phyloP scores from a whole-genome alignment of 1,140 invertebrate genomes.

The Drosophila busckii region DNA sequence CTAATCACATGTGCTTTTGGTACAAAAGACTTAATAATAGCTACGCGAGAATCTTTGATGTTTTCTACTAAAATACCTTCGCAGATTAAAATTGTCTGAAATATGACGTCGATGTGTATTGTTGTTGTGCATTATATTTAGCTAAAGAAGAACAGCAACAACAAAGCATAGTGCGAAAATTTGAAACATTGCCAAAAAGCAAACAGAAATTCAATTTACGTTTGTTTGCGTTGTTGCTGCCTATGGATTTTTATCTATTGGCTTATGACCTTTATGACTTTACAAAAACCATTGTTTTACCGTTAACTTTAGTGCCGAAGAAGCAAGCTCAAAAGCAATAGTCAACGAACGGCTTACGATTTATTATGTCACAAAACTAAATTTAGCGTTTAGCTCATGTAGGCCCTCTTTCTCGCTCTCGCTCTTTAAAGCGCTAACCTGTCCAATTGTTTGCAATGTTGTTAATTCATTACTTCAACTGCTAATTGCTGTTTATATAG shows the following conservation, averaged over 20 bases:
- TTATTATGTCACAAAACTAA: slow-evolving; percentile 72
- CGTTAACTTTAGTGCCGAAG: slow-evolving; percentile 18
- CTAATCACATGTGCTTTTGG: too few species aligned
- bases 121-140: slow-evolving; percentile 46
- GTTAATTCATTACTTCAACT: slow-evolving; percentile 17
- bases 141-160: slow-evolving; percentile 28
- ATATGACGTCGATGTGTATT: slow-evolving; percentile 49
- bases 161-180: slow-evolving; percentile 43
- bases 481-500: slow-evolving; percentile 26
- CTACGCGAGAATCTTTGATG: too few species aligned
- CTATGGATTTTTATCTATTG: neutral
- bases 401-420: slow-evolving; percentile 17
- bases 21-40: too few species aligned
- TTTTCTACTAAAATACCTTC: slow-evolving; percentile 48
- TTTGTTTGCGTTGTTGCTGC: neutral
- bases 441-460: slow-evolving; percentile 5
- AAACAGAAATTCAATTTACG: slow-evolving; percentile 39
- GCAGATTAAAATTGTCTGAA: slow-evolving; percentile 20
- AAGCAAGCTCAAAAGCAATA: slow-evolving; percentile 41
- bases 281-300: neutral
- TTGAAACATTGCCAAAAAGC: slow-evolving; percentile 61
- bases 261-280: neutral
- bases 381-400: slow-evolving; percentile 58
- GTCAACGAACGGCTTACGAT: slow-evolving; percentile 48
- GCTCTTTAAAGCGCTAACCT: slow-evolving; percentile 16